Evolutionary conservation across 2,113 vertebrate species (phyloP).

Genomic region (Theristicus caerulescens): DNA sequence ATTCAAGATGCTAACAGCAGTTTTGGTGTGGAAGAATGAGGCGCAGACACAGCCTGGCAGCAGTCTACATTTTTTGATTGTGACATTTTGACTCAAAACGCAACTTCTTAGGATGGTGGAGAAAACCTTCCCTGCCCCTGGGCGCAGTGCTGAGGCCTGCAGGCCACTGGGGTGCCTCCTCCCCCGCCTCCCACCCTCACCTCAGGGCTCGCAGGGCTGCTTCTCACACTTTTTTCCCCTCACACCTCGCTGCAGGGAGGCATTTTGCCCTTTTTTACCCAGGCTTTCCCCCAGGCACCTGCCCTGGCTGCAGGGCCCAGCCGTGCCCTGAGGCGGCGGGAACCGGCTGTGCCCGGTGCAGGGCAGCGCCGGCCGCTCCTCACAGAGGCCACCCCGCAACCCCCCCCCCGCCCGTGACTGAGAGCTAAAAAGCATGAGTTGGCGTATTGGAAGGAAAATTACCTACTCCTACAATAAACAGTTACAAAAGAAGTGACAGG

Average conservation of each 20-base stretch:
- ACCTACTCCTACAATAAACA: not conserved
- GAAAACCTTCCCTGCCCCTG: not conserved
- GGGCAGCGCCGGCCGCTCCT: not conserved
- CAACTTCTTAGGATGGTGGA: not conserved
- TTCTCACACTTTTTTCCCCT: not conserved
- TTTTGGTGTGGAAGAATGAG: not conserved
- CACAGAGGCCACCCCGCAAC: not conserved
- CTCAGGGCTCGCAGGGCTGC: not conserved
- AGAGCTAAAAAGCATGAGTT: not conserved
- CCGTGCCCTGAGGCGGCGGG: fast-evolving
- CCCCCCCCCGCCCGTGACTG: not conserved
- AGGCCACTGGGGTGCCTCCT: fast-evolving
- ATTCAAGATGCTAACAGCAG: not conserved
- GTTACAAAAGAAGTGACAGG: not conserved
- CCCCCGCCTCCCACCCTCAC: not conserved
- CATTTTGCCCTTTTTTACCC: not conserved
- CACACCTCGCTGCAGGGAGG: not conserved
- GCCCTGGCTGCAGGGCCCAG: fast-evolving
- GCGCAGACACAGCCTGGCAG: fast-evolving
- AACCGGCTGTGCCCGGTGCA: fast-evolving
- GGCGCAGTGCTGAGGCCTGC: not conserved
- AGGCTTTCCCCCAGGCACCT: not conserved
- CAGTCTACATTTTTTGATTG: not conserved
- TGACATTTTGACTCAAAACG: not conserved
- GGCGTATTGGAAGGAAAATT: not conserved